Base-by-base conservation (phyloP, 2,113 vertebrate genomes). In the Cyanoramphus novaezelandiae region DNA sequence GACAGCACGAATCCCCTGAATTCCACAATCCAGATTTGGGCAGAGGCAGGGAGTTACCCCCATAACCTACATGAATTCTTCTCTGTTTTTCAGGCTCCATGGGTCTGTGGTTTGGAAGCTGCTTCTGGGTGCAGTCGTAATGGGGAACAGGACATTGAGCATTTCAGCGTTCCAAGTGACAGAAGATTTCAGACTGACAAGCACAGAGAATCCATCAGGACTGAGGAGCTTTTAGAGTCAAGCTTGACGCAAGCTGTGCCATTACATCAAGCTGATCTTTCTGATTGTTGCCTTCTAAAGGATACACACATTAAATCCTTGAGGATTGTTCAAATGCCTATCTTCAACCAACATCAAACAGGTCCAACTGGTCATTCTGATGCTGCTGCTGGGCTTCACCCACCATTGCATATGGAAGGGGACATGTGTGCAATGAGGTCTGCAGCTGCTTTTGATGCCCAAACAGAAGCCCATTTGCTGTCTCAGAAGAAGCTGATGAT, bases 21-120 rank as follows among this genome's bases (percentile, higher is more conserved):
- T 86, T 78, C 10, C 39, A 25, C 44, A 20, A 0, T 8, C 8
- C 69, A 39, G 20, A 7, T 72, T 47, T 41, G 46, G 50, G 7
- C 1, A 4, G 39, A 19, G 20, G 5, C 6, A 10, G 65, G 41
- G 7, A 2, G 17, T 33, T 55, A 8, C 23, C 62, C 50, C 2
- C 16, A 0, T 64, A 31, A 62, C 57, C 33, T 50, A 5, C 50
- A 11, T 78, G 94, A 67, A 47, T 95, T 70, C 86, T 88, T 82
- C 89, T 96, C 27, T 94, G 4, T 68, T 88, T 97, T 97, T 43
- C 96, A 95, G 97, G 95, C 64, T 85, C 83, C 75, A 0, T 17
- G 11, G 85, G 62, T 55, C n/a, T 44, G 44, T 47, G 37, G 17
- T 17, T 65, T 76, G n/a, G 92, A 82, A 53, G 82, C 91, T 91